Evolutionary conservation across 2,113 vertebrate genomes (phyloP).

Genomic region (Poecile atricapillus): DNA sequence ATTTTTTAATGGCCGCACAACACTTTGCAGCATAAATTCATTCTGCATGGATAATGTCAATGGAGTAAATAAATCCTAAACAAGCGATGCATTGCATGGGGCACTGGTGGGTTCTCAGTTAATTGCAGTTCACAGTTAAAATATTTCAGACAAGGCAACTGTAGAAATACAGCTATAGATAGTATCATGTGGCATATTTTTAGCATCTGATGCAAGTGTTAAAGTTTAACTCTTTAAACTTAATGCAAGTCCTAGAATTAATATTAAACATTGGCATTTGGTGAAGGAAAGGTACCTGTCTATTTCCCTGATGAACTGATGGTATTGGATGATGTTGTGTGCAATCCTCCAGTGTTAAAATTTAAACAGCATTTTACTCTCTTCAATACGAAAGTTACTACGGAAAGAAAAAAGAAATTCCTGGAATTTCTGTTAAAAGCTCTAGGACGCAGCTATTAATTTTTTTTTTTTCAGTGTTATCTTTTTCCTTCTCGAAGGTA

Average conservation of each 20-base stretch:
- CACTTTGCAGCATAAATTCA: background rate
- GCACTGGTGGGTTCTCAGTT: background rate
- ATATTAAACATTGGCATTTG: background rate
- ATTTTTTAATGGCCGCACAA: background rate
- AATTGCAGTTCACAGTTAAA: slow-evolving; percentile 50
- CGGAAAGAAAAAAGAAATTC: slow-evolving; percentile 21
- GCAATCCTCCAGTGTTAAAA: background rate
- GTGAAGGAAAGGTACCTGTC: background rate
- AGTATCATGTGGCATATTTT: slow-evolving; percentile 71
- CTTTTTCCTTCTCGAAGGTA: slow-evolving; percentile 53
- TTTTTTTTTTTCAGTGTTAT: slow-evolving; percentile 60
- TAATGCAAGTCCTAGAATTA: background rate
- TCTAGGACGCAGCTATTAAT: slow-evolving; percentile 8
- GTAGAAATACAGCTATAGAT: slow-evolving; percentile 60
- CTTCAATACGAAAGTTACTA: background rate
- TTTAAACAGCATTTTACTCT: background rate
- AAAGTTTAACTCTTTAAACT: slow-evolving; percentile 14
- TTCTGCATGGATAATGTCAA: background rate
- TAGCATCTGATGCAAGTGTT: slow-evolving; percentile 65
- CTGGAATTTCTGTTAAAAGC: slow-evolving; percentile 16
- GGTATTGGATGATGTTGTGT: background rate
- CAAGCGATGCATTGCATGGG: background rate
- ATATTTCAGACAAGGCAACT: slow-evolving; percentile 55
- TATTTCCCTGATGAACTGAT: background rate
- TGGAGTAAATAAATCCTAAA: background rate